phyloP scores from a whole-genome alignment of 2,797 vertebrate species.

The Etheostoma nigrum region DNA sequence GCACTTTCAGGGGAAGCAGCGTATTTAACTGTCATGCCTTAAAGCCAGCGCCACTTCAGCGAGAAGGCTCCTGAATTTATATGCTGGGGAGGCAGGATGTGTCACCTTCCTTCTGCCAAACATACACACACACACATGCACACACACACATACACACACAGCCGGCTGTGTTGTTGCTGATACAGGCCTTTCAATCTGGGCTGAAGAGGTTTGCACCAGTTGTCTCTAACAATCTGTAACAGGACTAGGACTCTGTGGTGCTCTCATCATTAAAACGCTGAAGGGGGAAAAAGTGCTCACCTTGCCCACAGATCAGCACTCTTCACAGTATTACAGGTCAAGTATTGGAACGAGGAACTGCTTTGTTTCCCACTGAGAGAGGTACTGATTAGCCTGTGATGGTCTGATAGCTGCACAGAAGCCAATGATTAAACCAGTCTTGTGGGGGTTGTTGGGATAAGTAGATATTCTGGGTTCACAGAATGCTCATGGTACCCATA shows the following conservation, averaged over 20 bases:
- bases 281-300: conserved; percentile 25
- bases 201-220: conserved; percentile 58
- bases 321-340: conserved; percentile 40
- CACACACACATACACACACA: conserved; percentile 23
- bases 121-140: conserved; percentile 21
- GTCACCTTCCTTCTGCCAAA: conserved; percentile 67
- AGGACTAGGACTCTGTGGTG: conserved; percentile 29
- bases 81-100: conserved; percentile 65
- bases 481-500: conserved; percentile 40
- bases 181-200: conserved; percentile 48
- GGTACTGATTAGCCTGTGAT: conserved; percentile 58
- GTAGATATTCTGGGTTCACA: conserved; percentile 54
- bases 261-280: conserved; percentile 40
- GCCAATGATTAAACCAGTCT: conserved; percentile 69
- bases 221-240: conserved; percentile 69
- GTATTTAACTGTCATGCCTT: conserved; percentile 58
- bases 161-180: conserved; percentile 54
- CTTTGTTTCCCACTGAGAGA: conserved; percentile 42
- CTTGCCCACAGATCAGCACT: conserved; percentile 38
- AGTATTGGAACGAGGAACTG: conserved; percentile 21
- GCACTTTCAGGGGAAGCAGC: conserved; percentile 50
- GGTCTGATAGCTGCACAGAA: conserved; percentile 49
- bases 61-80: conserved; percentile 69
- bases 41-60: conserved; percentile 40
- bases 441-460: conserved; percentile 41